phyloP scores from a whole-genome alignment of 2,888 invertebrate species.

The Harpalus rufipes region DNA sequence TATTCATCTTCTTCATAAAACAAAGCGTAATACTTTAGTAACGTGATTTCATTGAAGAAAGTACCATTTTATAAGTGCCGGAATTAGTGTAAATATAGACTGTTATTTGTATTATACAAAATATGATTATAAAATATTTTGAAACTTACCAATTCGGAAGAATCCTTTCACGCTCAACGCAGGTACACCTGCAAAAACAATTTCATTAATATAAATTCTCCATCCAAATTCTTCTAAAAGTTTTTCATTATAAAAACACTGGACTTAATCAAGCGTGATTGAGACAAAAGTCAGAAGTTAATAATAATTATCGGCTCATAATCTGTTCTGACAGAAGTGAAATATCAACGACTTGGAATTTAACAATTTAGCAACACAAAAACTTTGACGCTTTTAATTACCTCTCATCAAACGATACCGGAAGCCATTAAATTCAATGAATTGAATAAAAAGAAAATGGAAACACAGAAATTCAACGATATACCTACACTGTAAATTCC shows the following conservation, averaged over 20 bases:
- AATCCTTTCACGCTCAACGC: not conserved
- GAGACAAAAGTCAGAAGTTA: constrained; percentile 45
- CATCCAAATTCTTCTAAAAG: not conserved
- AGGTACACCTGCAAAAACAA: constrained; percentile 14
- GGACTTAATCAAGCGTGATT: constrained; percentile 16
- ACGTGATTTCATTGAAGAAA: no score
- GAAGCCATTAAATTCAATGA: constrained; percentile 47
- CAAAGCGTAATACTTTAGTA: no score
- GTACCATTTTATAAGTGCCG: no score
- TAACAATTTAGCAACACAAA: constrained; percentile 53
- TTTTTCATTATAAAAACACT: not conserved
- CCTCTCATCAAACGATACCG: constrained; percentile 40
- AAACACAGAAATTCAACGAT: constrained; percentile 4
- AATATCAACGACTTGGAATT: constrained; percentile 26
- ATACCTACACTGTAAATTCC: constrained; percentile 28
- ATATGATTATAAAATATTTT: no score
- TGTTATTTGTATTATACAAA: no score
- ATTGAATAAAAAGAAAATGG: constrained; percentile 48
- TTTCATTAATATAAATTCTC: not conserved
- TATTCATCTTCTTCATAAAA: no score
- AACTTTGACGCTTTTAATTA: constrained; percentile 44
- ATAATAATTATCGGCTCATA: constrained; percentile 44
- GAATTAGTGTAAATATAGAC: no score
- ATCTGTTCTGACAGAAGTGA: constrained; percentile 16
- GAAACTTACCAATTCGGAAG: not conserved